Evolutionary conservation across 1,140 invertebrate genomes (phyloP), one percentile per base, ranked within the genome.

Genomic region (Papilio helenus): DNA sequence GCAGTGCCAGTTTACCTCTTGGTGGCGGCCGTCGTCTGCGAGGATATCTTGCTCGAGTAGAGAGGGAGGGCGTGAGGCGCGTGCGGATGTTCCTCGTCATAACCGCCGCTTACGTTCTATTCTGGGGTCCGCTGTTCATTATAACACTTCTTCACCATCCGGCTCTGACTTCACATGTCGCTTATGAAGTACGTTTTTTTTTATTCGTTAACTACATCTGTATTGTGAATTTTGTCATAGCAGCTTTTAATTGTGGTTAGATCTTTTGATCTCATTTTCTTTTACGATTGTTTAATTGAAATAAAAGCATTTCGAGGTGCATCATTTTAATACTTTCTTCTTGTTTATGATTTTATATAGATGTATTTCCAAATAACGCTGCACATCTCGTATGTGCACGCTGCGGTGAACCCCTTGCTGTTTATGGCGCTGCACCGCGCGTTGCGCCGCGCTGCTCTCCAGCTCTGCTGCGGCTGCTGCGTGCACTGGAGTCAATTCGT

Each of bases 111-210:
- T 98, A 98, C 88, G 95, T 98, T 20, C 95, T 98, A 46, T 98
- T 98, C 93, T 98, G 98, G 98, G 97, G 97, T 81, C 98, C 98
- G 26, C 94, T 98, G 79, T 98, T 98, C 93, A 96, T 98, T 76
- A 97, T 98, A 79, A 98, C 97, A 0, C 91, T 97, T 58, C 95
- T 97, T 23, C 96, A 97, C 90, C 97, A 97, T 88, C 97, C 97
- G 3, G 94, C 96, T 26, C 95, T 97, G 76, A 97, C 97, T 34
- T 96, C 97, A 84, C 95, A 95, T 78, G 95, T 96, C 16, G 96
- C 96, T 72, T 97, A 97, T 86, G 96, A 97, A 95, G 96, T 97
- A 90, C 91, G 82, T 86, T 44, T 16, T 65, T 51, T 9, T 46
- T 46, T 26, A 14, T 74, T 0, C 8, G 1, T 65, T 9, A 42